Conservation (phyloP, 2,797 vertebrate genomes). For the Bryconaethiops microstoma region DNA sequence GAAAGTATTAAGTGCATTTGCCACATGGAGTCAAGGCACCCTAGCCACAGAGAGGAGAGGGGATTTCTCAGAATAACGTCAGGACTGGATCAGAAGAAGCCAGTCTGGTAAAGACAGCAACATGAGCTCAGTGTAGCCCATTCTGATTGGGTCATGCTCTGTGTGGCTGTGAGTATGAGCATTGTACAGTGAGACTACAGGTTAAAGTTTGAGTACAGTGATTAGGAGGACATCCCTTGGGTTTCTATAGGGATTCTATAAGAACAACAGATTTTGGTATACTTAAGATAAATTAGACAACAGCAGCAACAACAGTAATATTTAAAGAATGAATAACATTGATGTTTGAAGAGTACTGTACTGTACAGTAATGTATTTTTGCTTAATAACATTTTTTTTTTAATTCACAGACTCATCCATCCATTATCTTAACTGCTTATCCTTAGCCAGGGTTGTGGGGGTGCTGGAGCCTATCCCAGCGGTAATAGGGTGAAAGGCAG, state of each 20-base stretch:
- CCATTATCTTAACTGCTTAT: too few species aligned
- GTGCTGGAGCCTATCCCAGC: too few species aligned
- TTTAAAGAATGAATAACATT: too few species aligned
- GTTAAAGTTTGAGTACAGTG: background rate
- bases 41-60: conserved; percentile 12
- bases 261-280: background rate
- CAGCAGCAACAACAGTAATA: too few species aligned
- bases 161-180: background rate
- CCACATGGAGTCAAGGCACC: conserved; percentile 24
- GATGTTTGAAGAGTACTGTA: too few species aligned
- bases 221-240: background rate
- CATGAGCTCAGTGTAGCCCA: background rate
- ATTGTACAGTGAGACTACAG: background rate
- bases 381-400: too few species aligned
- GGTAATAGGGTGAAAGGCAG: too few species aligned
- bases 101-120: background rate
- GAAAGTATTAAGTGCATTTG: conserved; percentile 46
- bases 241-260: background rate
- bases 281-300: too few species aligned
- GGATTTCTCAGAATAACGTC: background rate
- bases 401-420: too few species aligned
- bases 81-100: background rate
- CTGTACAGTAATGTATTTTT: too few species aligned
- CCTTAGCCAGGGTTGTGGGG: too few species aligned
- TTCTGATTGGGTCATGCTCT: conserved; percentile 17